Evolutionary conservation across 2,888 invertebrate species (phyloP).

Genomic region (Pocota personata): DNA sequence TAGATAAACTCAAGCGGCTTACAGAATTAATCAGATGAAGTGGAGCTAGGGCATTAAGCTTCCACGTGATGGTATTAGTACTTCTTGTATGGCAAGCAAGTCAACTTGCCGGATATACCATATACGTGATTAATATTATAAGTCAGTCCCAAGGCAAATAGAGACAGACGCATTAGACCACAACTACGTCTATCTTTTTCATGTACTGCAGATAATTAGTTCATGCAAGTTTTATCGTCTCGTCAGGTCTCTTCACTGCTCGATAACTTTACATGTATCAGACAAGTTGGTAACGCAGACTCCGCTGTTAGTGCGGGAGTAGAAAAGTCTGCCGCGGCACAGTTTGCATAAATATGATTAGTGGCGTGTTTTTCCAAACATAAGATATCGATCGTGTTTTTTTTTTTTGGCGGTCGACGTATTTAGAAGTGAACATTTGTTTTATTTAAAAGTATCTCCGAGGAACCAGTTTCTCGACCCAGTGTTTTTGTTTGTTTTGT

Average conservation of each 20-base stretch:
- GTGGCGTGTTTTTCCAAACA: constrained; percentile 2
- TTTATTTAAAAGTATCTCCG: background rate
- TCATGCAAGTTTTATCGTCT: constrained; percentile 51
- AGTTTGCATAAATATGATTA: background rate
- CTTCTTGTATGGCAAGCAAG: constrained; percentile 13
- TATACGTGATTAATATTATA: constrained; percentile 21
- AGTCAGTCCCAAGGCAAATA: constrained; percentile 11
- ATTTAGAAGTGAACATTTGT: background rate
- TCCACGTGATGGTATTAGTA: constrained; percentile 22
- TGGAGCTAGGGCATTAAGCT: constrained; percentile 26
- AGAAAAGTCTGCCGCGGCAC: background rate
- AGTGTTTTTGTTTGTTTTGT: background rate
- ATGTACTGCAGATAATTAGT: background rate
- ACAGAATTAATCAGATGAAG: too few species aligned
- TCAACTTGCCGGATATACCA: constrained; percentile 20
- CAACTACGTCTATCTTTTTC: background rate
- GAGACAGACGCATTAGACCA: constrained; percentile 16
- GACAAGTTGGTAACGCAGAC: constrained; percentile 47
- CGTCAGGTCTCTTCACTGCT: constrained; percentile 43
- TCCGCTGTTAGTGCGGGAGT: constrained; percentile 30
- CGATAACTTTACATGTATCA: constrained; percentile 31
- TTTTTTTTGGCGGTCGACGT: constrained; percentile 30
- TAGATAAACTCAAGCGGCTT: constrained; percentile 45
- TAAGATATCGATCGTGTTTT: constrained; percentile 21
- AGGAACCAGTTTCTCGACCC: background rate